phyloP scores from a whole-genome alignment of 2,888 invertebrate genomes.

The Chrysolina haemoptera region DNA sequence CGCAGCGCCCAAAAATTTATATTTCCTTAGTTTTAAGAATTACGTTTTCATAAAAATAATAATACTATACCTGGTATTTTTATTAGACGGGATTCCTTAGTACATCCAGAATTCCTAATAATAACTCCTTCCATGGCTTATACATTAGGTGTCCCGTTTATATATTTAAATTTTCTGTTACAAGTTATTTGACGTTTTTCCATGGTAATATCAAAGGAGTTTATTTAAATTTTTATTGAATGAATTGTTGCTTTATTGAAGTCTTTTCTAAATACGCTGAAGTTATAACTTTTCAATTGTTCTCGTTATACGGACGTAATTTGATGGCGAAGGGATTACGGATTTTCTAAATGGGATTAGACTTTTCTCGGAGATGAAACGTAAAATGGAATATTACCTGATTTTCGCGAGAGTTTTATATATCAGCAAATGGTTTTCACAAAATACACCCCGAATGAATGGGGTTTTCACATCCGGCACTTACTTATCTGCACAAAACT shows the following conservation, averaged over 20 bases:
- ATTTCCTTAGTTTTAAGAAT: too few species aligned
- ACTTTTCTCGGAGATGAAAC: constrained; percentile 1
- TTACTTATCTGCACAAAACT: too few species aligned
- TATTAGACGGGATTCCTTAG: too few species aligned
- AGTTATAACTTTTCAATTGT: background rate
- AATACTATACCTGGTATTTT: too few species aligned
- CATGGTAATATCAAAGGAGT: too few species aligned
- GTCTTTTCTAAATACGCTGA: background rate
- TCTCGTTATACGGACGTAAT: background rate
- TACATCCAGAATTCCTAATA: too few species aligned
- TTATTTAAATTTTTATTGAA: background rate
- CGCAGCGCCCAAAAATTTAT: too few species aligned
- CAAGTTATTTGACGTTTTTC: too few species aligned
- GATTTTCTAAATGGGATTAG: constrained; percentile 3
- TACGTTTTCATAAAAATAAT: too few species aligned
- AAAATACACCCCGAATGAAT: background rate
- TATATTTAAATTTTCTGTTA: too few species aligned
- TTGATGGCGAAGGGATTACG: background rate
- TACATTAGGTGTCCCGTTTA: too few species aligned
- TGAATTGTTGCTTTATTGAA: background rate
- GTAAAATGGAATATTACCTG: background rate
- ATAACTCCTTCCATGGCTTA: too few species aligned
- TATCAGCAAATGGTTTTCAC: background rate
- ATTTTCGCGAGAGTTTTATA: background rate
- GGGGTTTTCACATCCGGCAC: background rate